Evolutionary conservation across 2,797 vertebrate species (phyloP).

Genomic region (Tiaroga cobitis): DNA sequence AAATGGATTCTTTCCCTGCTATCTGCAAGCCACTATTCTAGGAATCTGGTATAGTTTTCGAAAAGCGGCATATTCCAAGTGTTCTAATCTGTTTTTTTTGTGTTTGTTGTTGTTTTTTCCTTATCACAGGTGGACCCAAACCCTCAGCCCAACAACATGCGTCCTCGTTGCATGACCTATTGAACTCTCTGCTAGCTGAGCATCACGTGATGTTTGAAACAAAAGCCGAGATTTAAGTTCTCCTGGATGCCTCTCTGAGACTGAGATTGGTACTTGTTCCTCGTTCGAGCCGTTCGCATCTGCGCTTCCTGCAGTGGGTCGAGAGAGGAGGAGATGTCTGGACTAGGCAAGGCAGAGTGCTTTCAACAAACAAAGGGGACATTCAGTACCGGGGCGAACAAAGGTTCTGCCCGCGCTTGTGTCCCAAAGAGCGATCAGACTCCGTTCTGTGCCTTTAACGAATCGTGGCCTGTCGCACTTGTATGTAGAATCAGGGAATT

Average conservation of each 20-base stretch:
- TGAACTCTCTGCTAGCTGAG: constrained; percentile 78
- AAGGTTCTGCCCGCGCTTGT: constrained; percentile 23
- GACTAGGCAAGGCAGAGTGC: constrained; percentile 59
- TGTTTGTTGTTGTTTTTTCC: background rate
- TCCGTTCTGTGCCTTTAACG: constrained; percentile 25
- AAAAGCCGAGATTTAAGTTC: constrained; percentile 74
- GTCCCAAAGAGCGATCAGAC: constrained; percentile 19
- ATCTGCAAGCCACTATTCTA: background rate
- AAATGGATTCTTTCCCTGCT: background rate
- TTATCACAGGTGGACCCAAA: constrained; percentile 88
- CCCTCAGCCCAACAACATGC: constrained; percentile 76
- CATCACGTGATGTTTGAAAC: constrained; percentile 63
- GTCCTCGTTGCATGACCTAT: constrained; percentile 95
- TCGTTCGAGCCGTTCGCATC: constrained; percentile 59
- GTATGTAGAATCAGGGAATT: constrained; percentile 16
- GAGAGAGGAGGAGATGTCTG: constrained; percentile 62
- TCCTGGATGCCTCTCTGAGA: constrained; percentile 71
- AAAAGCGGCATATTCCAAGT: background rate
- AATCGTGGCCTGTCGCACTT: background rate
- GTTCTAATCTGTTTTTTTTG: background rate
- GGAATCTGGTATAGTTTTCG: background rate
- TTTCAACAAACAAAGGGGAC: constrained; percentile 60
- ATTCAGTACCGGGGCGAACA: constrained; percentile 19
- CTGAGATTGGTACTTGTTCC: constrained; percentile 62
- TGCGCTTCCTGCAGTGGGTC: constrained; percentile 55